These are phyloP conservation scores for Lasiommata megera DNA, from an alignment of 2,888 invertebrate genomes.

Conservation along the genomic window DNA sequence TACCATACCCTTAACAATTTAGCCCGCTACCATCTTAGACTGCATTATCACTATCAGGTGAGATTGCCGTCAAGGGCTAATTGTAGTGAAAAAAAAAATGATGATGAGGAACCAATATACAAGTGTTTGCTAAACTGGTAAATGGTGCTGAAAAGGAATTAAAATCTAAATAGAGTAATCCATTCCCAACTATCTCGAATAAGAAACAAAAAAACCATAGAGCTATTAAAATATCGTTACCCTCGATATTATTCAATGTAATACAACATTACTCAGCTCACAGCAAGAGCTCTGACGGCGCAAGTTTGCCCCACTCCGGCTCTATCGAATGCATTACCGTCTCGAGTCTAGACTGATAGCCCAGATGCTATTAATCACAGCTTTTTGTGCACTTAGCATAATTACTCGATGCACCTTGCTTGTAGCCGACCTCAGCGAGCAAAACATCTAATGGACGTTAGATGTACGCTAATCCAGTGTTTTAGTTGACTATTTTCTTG, in stretches of 20 bases:
- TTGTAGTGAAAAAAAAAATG: too few species aligned
- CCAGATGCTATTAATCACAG: constrained; percentile 63
- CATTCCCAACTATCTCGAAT: too few species aligned
- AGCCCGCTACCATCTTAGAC: too few species aligned
- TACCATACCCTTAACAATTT: too few species aligned
- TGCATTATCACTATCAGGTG: too few species aligned
- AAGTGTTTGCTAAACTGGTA: too few species aligned
- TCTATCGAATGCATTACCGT: constrained; percentile 38
- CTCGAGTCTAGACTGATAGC: constrained; percentile 65
- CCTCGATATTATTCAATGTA: not conserved
- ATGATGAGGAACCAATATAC: too few species aligned
- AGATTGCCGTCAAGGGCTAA: too few species aligned
- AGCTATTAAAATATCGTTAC: not conserved
- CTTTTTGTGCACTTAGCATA: constrained; percentile 73
- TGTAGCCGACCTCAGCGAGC: not conserved
- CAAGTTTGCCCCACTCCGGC: constrained; percentile 7
- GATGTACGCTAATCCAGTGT: not conserved
- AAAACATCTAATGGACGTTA: constrained; percentile 7
- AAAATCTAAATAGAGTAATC: too few species aligned
- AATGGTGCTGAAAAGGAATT: too few species aligned
- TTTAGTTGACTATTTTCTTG: not conserved
- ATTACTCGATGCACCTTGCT: constrained; percentile 44
- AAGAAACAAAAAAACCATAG: too few species aligned
- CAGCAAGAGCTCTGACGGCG: constrained; percentile 5
- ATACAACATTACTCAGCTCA: constrained; percentile 2